Conservation (phyloP, 2,113 vertebrate genomes). For the Chunga burmeisteri region DNA sequence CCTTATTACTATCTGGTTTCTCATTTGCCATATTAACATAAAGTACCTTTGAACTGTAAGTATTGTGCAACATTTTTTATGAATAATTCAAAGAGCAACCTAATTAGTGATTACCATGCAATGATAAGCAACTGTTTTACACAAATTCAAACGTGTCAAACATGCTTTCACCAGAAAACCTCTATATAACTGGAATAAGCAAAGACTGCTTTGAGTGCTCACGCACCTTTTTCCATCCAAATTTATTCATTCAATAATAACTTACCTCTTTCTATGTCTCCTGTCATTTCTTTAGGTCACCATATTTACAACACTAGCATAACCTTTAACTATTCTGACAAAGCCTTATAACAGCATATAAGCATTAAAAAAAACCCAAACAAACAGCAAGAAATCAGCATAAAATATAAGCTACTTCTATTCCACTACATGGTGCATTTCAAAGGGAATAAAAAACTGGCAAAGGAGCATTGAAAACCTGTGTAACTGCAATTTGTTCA, state of each 20-base stretch:
- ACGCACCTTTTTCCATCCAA: neutral
- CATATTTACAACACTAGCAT: neutral
- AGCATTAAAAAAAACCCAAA: neutral
- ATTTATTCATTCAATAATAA: neutral
- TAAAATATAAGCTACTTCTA: neutral
- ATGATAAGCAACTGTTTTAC: neutral
- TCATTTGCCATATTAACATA: neutral
- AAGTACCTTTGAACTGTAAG: neutral
- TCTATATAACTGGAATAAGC: neutral
- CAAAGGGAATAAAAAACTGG: neutral
- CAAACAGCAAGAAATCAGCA: neutral
- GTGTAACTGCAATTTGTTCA: neutral
- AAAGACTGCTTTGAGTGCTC: neutral
- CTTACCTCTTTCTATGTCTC: neutral
- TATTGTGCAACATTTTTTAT: neutral
- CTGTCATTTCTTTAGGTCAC: neutral
- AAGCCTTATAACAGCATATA: neutral
- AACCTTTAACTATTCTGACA: neutral
- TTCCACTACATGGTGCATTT: neutral
- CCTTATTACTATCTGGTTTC: neutral
- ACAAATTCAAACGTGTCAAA: neutral
- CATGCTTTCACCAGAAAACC: neutral
- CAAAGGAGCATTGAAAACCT: neutral
- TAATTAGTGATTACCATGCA: neutral
- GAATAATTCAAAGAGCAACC: neutral